phyloP scores from a whole-genome alignment of 2,888 invertebrate species.

The Agriopis aurantiaria region DNA sequence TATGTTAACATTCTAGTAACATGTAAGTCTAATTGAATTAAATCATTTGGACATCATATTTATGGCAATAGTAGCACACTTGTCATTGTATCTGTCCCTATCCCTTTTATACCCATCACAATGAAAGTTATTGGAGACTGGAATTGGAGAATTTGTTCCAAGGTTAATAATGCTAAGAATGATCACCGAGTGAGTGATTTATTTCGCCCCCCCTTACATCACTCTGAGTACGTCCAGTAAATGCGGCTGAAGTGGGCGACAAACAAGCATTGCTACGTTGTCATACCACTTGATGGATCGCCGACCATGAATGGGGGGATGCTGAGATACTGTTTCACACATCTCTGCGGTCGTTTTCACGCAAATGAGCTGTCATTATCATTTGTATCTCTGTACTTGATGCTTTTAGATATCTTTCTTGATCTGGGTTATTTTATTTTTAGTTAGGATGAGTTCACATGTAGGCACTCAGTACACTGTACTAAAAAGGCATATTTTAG shows the following conservation, averaged over 20 bases:
- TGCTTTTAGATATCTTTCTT: constrained; percentile 6
- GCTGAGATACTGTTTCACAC: constrained; percentile 42
- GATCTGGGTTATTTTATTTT: not conserved
- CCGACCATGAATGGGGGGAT: constrained; percentile 29
- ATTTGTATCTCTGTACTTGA: constrained; percentile 23
- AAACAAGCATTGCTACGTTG: constrained; percentile 42
- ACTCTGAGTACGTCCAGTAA: constrained; percentile 27
- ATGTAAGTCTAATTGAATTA: too few species aligned
- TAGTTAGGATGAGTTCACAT: not conserved
- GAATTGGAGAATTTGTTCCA: too few species aligned
- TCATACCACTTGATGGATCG: constrained; percentile 45
- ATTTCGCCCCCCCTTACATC: too few species aligned
- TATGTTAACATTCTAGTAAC: too few species aligned
- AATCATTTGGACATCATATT: too few species aligned
- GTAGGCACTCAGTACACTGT: not conserved
- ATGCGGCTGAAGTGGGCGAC: constrained; percentile 37
- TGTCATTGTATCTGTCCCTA: too few species aligned
- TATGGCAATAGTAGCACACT: too few species aligned
- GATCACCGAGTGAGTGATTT: too few species aligned
- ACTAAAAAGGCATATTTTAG: not conserved
- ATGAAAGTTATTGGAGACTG: too few species aligned
- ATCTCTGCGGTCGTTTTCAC: constrained; percentile 31
- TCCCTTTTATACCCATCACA: too few species aligned
- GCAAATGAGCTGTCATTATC: constrained; percentile 38
- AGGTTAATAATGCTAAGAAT: too few species aligned